Conservation (phyloP, 2,888 invertebrate genomes). For the Dioctria rufipes region DNA sequence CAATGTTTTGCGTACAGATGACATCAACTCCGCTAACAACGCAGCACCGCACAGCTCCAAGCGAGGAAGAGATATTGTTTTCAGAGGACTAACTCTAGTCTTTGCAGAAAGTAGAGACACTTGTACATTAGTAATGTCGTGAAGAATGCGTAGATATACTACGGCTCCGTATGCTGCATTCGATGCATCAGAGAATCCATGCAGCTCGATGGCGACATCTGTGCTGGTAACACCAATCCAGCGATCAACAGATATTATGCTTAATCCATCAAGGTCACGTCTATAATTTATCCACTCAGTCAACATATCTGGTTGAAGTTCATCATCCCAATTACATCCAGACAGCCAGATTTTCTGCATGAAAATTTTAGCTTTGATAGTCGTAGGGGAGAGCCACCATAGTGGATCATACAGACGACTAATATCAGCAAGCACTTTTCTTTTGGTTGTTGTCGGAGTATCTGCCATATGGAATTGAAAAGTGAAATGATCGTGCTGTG, state of each 20-base stretch:
- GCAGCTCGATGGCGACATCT: background rate
- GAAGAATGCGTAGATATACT: background rate
- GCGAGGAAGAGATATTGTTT: slow-evolving; percentile 58
- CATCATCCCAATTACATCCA: slow-evolving; percentile 12
- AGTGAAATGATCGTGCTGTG: background rate
- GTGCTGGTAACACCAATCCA: background rate
- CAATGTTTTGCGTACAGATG: no score
- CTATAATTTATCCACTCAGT: background rate
- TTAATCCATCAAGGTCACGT: background rate
- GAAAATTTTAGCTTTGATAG: slow-evolving; percentile 7
- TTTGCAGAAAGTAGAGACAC: background rate
- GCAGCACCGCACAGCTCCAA: slow-evolving; percentile 59
- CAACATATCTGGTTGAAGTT: background rate
- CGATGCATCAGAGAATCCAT: slow-evolving; percentile 35
- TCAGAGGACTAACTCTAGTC: slow-evolving; percentile 47
- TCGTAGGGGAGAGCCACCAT: background rate
- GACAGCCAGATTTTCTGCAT: background rate
- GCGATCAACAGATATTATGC: slow-evolving; percentile 5
- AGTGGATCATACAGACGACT: background rate
- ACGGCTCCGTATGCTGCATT: slow-evolving; percentile 9
- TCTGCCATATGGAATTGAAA: background rate
- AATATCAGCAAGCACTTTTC: background rate
- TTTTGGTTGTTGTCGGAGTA: background rate
- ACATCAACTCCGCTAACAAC: background rate
- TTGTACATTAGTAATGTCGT: background rate